Evolutionary conservation across 2,888 invertebrate genomes (phyloP), one percentile per base, ranked within the genome.

Genomic region (Criorhina ranunculi): DNA sequence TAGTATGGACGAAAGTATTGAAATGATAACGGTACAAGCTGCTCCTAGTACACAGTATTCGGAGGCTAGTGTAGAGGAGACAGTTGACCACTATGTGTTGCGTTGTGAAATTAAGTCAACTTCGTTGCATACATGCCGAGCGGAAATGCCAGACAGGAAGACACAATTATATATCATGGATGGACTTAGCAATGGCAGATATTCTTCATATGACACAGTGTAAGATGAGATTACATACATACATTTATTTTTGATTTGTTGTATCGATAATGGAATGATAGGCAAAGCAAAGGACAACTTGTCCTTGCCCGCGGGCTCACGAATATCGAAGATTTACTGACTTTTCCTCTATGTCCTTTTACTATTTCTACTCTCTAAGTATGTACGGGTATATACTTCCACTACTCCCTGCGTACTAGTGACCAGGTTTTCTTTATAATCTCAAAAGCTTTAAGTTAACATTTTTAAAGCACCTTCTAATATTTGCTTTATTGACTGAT

Each of bases 201-300:
- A 88, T 60, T 87, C 88, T 2, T 76, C 89, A 5, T 87, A 87
- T 29, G 87, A 89, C 64, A 88, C 89, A 0, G 15, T 82, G 89
- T 89, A 86, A 87, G 89, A 87, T 40, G 49, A 35, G n/a, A 42
- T 0, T n/a, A n/a, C n/a, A 29, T 29, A 4, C 24, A 24, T 24
- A 24, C 2, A 24, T 4, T 19, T 46, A 9, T 24, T 1, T 49
- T 49, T 29, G 29, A 6, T 51, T n/a, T 49, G 5, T 29, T 51
- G 4, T 49, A 9, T 12, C 2, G 17, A 51, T 51, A 6, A n/a
- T 29, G 19, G 12, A 51, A 29, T 51, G 12, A 29, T 51, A 29
- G 24, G n/a, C n/a, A n/a, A n/a, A n/a, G n/a, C n/a, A n/a, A n/a
- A n/a, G 24, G 24, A 24, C 4, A 24, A 24, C 24, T 24, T 24